Evolutionary conservation across 2,797 vertebrate genomes (phyloP).

Genomic region (Dicrostonyx torquatus): DNA sequence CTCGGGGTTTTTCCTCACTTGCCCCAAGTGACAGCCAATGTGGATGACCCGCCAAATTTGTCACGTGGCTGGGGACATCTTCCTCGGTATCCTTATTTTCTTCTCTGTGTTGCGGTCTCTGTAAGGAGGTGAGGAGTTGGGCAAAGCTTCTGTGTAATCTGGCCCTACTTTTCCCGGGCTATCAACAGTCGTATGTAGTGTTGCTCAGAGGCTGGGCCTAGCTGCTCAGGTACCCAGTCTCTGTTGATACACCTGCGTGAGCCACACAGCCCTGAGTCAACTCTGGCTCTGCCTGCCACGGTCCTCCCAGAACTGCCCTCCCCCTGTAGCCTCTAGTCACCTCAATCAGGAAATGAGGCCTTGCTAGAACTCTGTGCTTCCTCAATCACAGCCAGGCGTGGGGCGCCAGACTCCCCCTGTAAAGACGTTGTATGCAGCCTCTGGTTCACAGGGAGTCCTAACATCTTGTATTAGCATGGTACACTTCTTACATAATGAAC

Average conservation of each 20-base stretch:
- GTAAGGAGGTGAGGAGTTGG: not conserved
- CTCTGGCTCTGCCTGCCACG: not conserved
- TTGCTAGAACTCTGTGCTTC: not conserved
- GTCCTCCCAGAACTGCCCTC: not conserved
- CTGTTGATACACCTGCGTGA: accelerated
- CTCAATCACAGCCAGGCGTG: not conserved
- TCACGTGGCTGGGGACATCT: not conserved
- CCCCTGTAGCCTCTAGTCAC: not conserved
- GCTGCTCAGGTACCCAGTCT: not conserved
- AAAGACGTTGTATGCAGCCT: not conserved
- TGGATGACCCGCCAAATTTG: too few species aligned
- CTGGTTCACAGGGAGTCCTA: too few species aligned
- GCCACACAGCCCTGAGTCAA: not conserved
- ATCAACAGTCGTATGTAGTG: not conserved
- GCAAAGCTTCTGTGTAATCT: too few species aligned
- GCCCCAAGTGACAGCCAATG: not conserved
- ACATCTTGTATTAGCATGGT: not conserved
- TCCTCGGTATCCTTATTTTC: too few species aligned
- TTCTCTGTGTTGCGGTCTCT: not conserved
- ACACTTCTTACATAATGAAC: not conserved
- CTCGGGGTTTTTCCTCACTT: not conserved
- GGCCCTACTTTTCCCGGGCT: not conserved
- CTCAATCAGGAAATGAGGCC: not conserved
- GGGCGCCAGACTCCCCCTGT: not conserved
- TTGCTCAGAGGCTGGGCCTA: not conserved